Conservation (phyloP, 2,888 invertebrate species). For the Machimus atricapillus region DNA sequence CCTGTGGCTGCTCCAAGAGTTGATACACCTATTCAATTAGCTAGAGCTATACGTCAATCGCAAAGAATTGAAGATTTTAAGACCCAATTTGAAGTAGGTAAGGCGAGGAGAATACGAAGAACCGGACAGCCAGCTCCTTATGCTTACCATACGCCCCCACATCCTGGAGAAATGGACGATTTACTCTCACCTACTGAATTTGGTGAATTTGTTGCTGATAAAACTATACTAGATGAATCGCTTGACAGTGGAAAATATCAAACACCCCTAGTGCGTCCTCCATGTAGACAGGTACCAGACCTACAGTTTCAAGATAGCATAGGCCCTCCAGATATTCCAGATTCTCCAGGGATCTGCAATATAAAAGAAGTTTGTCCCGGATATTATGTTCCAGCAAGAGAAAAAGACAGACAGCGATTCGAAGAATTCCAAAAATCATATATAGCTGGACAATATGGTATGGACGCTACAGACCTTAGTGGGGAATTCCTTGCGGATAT, state of each 20-base stretch:
- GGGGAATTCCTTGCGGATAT: not conserved
- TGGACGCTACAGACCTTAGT: not conserved
- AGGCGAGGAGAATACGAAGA: not conserved
- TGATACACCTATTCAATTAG: not conserved
- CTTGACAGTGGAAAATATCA: not conserved
- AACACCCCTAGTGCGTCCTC: not conserved
- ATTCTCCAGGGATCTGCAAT: not conserved
- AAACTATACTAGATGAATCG: not conserved
- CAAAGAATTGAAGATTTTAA: not conserved
- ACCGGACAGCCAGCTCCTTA: not conserved
- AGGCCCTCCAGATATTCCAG: not conserved
- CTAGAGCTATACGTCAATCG: constrained; percentile 16
- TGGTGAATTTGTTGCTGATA: not conserved
- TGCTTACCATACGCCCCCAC: not conserved
- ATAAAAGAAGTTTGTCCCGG: not conserved
- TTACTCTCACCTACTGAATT: not conserved
- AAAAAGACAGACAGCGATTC: not conserved
- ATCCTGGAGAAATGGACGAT: not conserved
- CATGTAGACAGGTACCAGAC: not conserved
- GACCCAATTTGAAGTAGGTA: not conserved
- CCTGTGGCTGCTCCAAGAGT: not conserved
- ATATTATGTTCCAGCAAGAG: not conserved
- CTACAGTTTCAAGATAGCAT: not conserved
- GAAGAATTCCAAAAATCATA: not conserved
- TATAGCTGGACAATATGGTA: not conserved